Base-by-base conservation (phyloP, 2,797 vertebrate species). In the Xyrichtys novacula region DNA sequence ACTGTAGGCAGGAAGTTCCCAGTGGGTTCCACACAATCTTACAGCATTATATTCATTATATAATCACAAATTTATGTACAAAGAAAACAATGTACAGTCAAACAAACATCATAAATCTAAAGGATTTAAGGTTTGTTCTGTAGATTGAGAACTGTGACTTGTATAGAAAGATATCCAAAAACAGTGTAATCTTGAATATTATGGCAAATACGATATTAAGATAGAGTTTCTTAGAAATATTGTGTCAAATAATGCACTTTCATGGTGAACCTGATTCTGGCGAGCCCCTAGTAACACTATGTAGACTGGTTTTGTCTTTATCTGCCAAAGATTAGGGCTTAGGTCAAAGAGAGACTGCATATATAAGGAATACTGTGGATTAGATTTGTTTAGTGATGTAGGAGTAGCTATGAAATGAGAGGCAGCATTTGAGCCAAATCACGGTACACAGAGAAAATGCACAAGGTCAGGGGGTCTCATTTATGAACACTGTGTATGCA, bases 231-330 rank as follows among this genome's bases (percentile, higher is more conserved):
- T 68, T 90, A 91, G 77, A 91, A 71, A 74, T 84, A 87, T 67
- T 70, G 81, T 90, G 88, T 91, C 83, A 87, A 88, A 88, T 76
- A 78, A 85, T 20, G 85, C 89, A 94, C 91, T 93, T 93, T 92
- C 83, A 84, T 71, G 50, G 80, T 84, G 64, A 82, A 83, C 50
- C 58, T 84, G 56, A 83, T 79, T 83, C 80, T 83, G 76, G 80
- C 71, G 59, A 73, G 68, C 53, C 80, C 76, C 78, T 68, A 60
- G 76, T 69, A 71, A 66, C 74, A 85, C 67, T 55, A 38, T 63
- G 71, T 81, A 65, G 71, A 88, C 77, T 85, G 75, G 73, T 76
- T 82, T 65, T 66, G 78, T 85, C 69, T 83, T 81, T 65, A 85
- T 87, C 88, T 92, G 91, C 91, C 92, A 93, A 93, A 93, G 87